Percentiles rank a stretch among this genome's conserved stretches.
These are phyloP conservation scores for Calosoma granatense DNA, from an alignment of 1,140 invertebrate species.

Conservation along the genomic window DNA sequence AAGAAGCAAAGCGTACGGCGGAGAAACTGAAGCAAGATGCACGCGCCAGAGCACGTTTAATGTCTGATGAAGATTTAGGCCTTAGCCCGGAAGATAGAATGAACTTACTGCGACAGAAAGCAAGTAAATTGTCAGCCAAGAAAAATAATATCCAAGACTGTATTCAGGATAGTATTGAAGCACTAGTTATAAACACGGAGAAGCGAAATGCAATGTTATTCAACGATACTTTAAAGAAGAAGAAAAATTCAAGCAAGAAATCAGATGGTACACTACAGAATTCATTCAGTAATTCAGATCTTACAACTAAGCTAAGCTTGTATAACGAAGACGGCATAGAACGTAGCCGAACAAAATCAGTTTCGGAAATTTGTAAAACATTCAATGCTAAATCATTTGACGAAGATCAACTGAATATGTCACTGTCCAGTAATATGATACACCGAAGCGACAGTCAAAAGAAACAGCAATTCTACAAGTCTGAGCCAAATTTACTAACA, in stretches of 20 bases:
- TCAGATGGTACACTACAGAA: not conserved
- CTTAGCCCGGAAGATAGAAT: slow-evolving; percentile 62
- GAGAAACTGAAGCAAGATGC: slow-evolving; percentile 56
- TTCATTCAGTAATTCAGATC: not conserved
- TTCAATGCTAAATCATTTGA: not conserved
- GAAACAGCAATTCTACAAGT: slow-evolving; percentile 34
- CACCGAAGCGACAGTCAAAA: slow-evolving; percentile 7
- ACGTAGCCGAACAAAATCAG: slow-evolving; percentile 24
- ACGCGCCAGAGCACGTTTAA: slow-evolving; percentile 52
- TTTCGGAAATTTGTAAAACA: slow-evolving; percentile 22
- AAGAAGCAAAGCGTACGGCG: slow-evolving; percentile 39
- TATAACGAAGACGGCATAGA: slow-evolving; percentile 1
- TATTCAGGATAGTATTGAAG: slow-evolving; percentile 22
- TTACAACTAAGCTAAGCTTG: not conserved
- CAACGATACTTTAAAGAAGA: slow-evolving; percentile 25
- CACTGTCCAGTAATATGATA: not conserved
- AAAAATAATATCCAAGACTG: slow-evolving; percentile 15
- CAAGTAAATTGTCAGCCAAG: slow-evolving; percentile 10
- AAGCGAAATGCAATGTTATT: not conserved
- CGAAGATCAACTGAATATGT: slow-evolving; percentile 1
- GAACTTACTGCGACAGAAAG: slow-evolving; percentile 33
- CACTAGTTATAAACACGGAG: slow-evolving; percentile 22
- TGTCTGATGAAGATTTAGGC: slow-evolving; percentile 48
- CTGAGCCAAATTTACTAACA: slow-evolving; percentile 46
- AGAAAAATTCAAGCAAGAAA: slow-evolving; percentile 7